Conservation (phyloP, 2,888 invertebrate genomes). For the Pseudococcus longispinus region DNA sequence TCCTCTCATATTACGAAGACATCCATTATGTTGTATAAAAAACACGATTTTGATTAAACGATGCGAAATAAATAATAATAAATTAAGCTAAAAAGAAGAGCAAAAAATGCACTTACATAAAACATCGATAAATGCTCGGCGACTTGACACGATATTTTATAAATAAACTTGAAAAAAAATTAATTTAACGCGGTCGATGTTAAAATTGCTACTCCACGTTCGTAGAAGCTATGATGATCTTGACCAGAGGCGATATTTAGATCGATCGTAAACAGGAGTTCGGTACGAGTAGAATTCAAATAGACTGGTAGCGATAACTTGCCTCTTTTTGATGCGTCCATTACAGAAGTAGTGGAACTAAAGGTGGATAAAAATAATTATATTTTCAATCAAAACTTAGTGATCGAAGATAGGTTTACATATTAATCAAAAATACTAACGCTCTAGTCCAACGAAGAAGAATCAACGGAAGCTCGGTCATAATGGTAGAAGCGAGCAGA, state of each 20-base stretch:
- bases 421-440: conserved; percentile 60
- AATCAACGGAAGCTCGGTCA: conserved; percentile 90
- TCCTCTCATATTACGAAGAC: not conserved
- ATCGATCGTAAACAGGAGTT: conserved; percentile 93
- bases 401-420: not conserved
- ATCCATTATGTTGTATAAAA: not conserved
- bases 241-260: conserved; percentile 89
- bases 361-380: not conserved
- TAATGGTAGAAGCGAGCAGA: conserved; percentile 89
- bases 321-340: conserved; percentile 54
- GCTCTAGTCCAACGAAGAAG: conserved; percentile 85
- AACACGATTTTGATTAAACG: not conserved
- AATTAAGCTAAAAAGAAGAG: not conserved
- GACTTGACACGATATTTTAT: not conserved
- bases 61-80: not conserved
- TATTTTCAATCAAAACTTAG: not conserved
- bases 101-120: not conserved
- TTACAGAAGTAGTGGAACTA: conserved; percentile 22
- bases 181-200: conserved; percentile 90
- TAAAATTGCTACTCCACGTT: conserved; percentile 95
- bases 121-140: not conserved
- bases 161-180: conserved; percentile 59
- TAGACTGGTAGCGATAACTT: conserved; percentile 94
- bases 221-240: conserved; percentile 96
- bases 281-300: conserved; percentile 93